Percentiles rank a stretch among this genome's conserved stretches.
Conservation (phyloP, 2,888 invertebrate genomes). For the Agrilus mali region DNA sequence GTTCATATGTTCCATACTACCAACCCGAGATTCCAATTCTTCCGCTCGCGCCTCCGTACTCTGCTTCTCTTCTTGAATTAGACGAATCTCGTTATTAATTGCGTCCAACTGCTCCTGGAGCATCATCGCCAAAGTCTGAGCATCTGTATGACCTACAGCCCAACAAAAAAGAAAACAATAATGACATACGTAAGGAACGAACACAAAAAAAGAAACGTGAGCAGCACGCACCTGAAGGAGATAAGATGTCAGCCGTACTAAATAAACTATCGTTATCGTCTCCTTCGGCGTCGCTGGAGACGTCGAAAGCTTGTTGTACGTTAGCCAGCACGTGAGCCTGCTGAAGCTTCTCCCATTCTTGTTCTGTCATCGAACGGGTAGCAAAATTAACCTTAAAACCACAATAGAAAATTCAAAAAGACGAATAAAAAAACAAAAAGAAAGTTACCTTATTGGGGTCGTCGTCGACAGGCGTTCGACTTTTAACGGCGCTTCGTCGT, state of each 20-base stretch:
- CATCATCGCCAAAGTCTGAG: slow-evolving; percentile 96
- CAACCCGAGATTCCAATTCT: slow-evolving; percentile 91
- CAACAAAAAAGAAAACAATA: slow-evolving; percentile 25
- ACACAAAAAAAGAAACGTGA: slow-evolving; percentile 15
- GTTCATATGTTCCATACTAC: slow-evolving; percentile 91
- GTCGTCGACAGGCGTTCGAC: slow-evolving; percentile 46
- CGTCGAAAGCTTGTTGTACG: slow-evolving; percentile 87
- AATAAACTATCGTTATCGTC: slow-evolving; percentile 72
- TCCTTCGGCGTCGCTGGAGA: slow-evolving; percentile 62
- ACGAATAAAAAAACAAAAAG: slow-evolving; percentile 14
- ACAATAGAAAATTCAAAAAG: no score
- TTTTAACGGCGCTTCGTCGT: slow-evolving; percentile 38
- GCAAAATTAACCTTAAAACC: slow-evolving; percentile 20
- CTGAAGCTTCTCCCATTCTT: slow-evolving; percentile 94
- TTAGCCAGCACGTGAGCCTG: slow-evolving; percentile 81
- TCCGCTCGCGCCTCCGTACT: slow-evolving; percentile 94
- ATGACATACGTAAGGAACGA: background rate
- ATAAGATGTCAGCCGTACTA: slow-evolving; percentile 57
- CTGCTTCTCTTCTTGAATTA: slow-evolving; percentile 49
- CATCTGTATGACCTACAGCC: slow-evolving; percentile 53
- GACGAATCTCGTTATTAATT: slow-evolving; percentile 96
- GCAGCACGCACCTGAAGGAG: slow-evolving; percentile 36
- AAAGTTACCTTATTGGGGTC: slow-evolving; percentile 37
- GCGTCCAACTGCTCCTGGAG: slow-evolving; percentile 98
- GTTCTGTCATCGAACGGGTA: slow-evolving; percentile 43